Percentiles rank a stretch among this genome's conserved stretches.
These are phyloP conservation scores for Drymodes brunneopygia DNA, from an alignment of 2,113 vertebrate species.

Conservation along the genomic window DNA sequence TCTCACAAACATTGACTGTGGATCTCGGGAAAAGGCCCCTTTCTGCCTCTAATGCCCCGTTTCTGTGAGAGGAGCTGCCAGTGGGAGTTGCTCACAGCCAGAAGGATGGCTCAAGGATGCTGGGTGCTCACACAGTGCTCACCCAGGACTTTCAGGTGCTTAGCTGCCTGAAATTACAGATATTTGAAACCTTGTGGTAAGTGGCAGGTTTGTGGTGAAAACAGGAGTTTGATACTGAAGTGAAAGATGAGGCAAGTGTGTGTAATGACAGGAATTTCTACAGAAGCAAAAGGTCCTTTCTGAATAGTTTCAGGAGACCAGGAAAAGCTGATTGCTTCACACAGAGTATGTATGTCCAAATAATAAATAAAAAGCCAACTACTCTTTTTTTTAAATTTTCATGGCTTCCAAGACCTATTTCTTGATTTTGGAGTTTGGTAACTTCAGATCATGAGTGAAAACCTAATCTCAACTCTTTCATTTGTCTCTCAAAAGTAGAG, in stretches of 20 bases:
- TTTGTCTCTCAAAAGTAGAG: neutral
- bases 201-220: neutral
- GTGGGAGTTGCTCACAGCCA: neutral
- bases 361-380: neutral
- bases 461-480: neutral
- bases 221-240: neutral
- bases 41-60: neutral
- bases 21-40: neutral
- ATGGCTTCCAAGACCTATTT: neutral
- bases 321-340: neutral
- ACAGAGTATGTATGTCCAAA: neutral
- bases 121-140: neutral
- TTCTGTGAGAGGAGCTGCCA: neutral
- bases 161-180: no score
- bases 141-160: neutral
- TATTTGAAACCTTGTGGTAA: no score
- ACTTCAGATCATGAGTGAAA: neutral
- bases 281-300: neutral
- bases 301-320: neutral
- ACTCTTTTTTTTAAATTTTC: neutral
- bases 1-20: neutral
- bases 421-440: neutral
- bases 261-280: neutral
- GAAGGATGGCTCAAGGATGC: neutral
- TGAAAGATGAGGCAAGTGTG: neutral